Conservation (phyloP, 2,888 invertebrate species). For the Halocaridina rubra region DNA sequence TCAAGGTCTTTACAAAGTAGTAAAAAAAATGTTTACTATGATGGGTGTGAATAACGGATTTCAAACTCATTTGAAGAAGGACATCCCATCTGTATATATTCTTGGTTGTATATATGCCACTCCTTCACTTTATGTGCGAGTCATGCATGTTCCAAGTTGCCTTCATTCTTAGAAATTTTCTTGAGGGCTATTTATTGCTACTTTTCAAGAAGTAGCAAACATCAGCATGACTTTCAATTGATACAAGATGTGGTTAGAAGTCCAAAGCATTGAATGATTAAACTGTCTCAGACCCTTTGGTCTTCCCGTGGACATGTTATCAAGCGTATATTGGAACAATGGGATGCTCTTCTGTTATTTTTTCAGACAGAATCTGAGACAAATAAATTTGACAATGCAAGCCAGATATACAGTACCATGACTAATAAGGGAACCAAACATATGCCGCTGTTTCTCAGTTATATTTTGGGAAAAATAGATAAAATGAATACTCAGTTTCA, state of each 20-base stretch:
- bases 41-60: conserved; percentile 14
- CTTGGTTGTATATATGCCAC: conserved; percentile 35
- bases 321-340: not conserved
- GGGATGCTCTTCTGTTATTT: not conserved
- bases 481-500: not conserved
- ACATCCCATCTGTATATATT: conserved; percentile 23
- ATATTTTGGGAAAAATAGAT: not conserved
- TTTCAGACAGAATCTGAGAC: not conserved
- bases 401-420: not conserved
- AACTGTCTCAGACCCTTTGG: not conserved
- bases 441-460: not conserved
- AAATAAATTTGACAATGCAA: not conserved
- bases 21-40: conserved; percentile 24
- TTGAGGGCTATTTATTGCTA: conserved; percentile 22
- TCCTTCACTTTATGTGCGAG: conserved; percentile 40
- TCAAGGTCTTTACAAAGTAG: not conserved
- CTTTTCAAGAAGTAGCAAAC: conserved; percentile 26
- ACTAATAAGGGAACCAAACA: not conserved
- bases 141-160: not conserved
- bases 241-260: not conserved
- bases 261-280: not conserved
- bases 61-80: conserved; percentile 5
- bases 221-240: not conserved
- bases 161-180: conserved; percentile 10
- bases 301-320: not conserved